Evolutionary conservation across 2,113 vertebrate species (phyloP).

Genomic region (Hemichromis elongatus): DNA sequence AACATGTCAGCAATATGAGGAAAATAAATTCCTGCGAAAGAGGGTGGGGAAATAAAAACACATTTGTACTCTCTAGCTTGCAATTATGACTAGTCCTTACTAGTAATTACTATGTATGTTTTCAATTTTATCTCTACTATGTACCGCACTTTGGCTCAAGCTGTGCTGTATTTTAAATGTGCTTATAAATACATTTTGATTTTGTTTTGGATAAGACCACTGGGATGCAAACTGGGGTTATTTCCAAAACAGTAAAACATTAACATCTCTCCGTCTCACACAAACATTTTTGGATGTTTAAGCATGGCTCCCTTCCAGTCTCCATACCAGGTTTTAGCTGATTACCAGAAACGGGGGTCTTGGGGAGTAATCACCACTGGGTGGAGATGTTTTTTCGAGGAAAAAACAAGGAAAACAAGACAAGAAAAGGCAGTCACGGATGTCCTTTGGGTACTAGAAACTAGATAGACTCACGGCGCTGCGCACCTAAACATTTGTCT

Average conservation of each 20-base stretch:
- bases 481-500: slow-evolving; percentile 39
- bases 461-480: neutral
- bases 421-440: neutral
- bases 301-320: slow-evolving; percentile 63
- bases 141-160: no score
- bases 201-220: neutral
- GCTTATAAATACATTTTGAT: no score
- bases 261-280: neutral
- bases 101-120: no score
- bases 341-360: slow-evolving; percentile 49
- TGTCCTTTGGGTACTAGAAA: neutral
- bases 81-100: no score
- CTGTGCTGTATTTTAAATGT: no score
- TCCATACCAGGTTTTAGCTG: slow-evolving; percentile 68
- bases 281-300: neutral
- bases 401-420: neutral
- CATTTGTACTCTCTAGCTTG: no score
- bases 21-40: neutral
- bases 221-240: slow-evolving; percentile 1
- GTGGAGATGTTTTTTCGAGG: slow-evolving; percentile 20
- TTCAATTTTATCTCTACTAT: no score
- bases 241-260: slow-evolving; percentile 33
- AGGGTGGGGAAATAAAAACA: no score
- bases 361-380: slow-evolving; percentile 44
- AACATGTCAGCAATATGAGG: neutral